These are phyloP conservation scores for Epirrhoe tristata DNA, from an alignment of 2,888 invertebrate genomes.

Conservation along the genomic window DNA sequence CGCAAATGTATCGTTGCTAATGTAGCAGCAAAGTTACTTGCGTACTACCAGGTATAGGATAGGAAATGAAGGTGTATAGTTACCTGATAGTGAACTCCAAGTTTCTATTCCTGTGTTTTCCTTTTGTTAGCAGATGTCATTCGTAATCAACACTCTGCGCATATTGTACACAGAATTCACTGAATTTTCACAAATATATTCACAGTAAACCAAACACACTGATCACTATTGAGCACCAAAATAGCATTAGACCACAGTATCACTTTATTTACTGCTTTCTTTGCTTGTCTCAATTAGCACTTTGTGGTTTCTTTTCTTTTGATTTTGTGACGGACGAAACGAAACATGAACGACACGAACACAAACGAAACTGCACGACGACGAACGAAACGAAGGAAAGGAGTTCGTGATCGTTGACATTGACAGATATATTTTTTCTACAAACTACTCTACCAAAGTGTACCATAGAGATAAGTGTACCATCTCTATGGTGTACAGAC, in stretches of 20 bases:
- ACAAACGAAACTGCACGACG: conserved; percentile 4
- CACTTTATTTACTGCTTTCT: conserved; percentile 50
- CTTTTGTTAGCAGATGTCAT: conserved; percentile 81
- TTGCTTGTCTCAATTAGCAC: conserved; percentile 48
- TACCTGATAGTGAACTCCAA: conserved; percentile 61
- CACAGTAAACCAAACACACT: conserved; percentile 56
- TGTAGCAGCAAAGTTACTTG: not conserved
- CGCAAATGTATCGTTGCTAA: conserved; percentile 38
- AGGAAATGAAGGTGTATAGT: conserved; percentile 31
- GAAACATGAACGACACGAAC: conserved; percentile 13
- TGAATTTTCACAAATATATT: conserved; percentile 59
- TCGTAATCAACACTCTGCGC: conserved; percentile 81
- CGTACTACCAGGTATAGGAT: not conserved
- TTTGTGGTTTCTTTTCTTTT: conserved; percentile 49
- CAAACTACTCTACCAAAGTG: no score
- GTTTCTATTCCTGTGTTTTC: conserved; percentile 67
- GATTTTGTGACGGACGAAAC: conserved; percentile 35
- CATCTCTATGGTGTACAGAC: no score
- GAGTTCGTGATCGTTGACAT: no score
- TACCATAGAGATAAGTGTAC: no score
- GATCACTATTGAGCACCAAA: conserved; percentile 43
- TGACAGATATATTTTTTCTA: no score
- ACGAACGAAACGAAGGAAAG: not conserved
- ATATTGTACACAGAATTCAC: conserved; percentile 76
- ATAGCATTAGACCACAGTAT: conserved; percentile 56